Evolutionary conservation across 1,140 invertebrate species (phyloP), one percentile per base, ranked within the genome.

Genomic region (Temnothorax longispinosus): DNA sequence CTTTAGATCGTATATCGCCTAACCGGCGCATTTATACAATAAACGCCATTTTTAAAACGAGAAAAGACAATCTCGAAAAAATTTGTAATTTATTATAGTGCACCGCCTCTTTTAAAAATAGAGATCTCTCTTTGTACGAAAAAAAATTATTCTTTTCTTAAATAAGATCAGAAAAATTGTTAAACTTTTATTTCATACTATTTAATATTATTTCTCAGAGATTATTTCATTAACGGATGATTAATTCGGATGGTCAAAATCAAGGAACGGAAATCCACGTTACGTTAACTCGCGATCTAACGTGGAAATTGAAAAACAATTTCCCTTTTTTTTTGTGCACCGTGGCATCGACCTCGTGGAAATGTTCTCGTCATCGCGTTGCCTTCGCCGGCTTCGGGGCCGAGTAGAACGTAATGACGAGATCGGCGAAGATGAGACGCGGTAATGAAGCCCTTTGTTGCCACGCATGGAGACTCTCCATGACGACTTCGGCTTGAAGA

Each of bases 391-490:
- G 60, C 44, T 65, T 65, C 60, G 18, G 27, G 32, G 41, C 15
- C 58, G 78, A 71, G 65, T 44, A 52, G 52, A 71, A 71, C 65
- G 65, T 81, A 81, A 71, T 71, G 78, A 58, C 78, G 78, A 81
- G 78, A 81, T 69, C 64, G 64, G 50, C 64, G 32, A 52, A 50
- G 77, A 80, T 62, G 47, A 65, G 65, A 81, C 47, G 78, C 47
- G 50, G 35, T 81, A 81, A 81, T 81, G 64, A 71, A 81, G 78
- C 21, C 64, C 21, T 81, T 81, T 81, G 78, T 81, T 50, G 64
- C 64, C 47, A 38, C 32, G 76, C 41, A 52, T 52, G 44, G 32
- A 80, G 32, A 8, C n/a, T n/a, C 35, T 54, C 18, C 65, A 50
- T 58, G 71, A 58, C 58, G 74, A 77, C 32, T 50, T 62, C 3